Evolutionary conservation across 2,113 vertebrate species (phyloP).

Genomic region (Mormoops blainvillei): DNA sequence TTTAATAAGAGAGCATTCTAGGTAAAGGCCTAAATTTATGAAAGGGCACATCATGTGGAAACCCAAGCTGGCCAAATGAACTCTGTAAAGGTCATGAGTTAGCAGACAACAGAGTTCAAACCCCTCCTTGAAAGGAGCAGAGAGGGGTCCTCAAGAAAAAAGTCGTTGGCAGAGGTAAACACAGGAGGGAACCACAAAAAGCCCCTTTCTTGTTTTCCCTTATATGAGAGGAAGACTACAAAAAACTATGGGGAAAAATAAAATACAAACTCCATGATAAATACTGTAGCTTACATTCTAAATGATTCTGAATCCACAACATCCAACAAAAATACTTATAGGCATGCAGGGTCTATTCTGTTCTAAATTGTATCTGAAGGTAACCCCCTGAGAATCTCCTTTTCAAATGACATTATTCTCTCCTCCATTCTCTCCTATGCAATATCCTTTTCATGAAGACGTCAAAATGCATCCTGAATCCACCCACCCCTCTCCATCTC

Average conservation of each 20-base stretch:
- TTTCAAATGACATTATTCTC: not conserved
- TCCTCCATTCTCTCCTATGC: not conserved
- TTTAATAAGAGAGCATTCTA: not conserved
- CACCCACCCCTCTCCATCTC: not conserved
- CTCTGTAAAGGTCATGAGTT: not conserved
- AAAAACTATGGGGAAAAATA: not conserved
- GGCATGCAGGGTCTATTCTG: not conserved
- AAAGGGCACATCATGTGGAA: not conserved
- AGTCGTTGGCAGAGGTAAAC: not conserved
- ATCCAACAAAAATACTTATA: not conserved
- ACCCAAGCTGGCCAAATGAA: not conserved
- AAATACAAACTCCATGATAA: not conserved
- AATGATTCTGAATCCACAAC: not conserved
- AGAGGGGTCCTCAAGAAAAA: not conserved
- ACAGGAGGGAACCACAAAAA: not conserved
- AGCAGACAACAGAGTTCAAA: not conserved
- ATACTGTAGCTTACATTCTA: not conserved
- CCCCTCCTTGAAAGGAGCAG: not conserved
- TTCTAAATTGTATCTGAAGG: not conserved
- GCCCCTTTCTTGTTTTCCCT: not conserved
- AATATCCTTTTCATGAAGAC: not conserved
- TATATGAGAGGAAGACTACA: constrained; percentile 3
- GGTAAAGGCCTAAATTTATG: not conserved
- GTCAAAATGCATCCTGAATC: not conserved
- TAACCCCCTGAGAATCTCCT: not conserved